Percentiles rank a stretch among this genome's conserved stretches.
Conservation (phyloP, 2,888 invertebrate genomes). For the Acleris literana region DNA sequence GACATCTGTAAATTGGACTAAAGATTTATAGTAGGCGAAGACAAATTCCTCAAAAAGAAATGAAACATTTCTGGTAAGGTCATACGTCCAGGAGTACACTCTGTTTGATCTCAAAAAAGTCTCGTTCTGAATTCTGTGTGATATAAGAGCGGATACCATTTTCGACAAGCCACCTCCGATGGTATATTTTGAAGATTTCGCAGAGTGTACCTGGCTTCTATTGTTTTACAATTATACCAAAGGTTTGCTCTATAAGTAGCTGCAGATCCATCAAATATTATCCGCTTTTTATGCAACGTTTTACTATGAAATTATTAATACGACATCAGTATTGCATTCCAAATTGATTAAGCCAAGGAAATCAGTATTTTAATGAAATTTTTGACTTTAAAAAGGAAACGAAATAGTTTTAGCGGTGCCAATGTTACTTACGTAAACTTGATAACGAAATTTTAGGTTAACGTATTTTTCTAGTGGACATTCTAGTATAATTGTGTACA, state of each 20-base stretch:
- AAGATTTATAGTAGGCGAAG: no score
- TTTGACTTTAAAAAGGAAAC: conserved; percentile 36
- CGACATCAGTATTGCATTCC: conserved; percentile 8
- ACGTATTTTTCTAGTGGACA: conserved; percentile 36
- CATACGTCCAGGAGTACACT: no score
- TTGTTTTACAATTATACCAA: conserved; percentile 7
- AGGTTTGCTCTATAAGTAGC: conserved; percentile 13
- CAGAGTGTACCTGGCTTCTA: no score
- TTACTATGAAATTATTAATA: conserved; percentile 1
- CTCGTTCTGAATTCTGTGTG: no score
- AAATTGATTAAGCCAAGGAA: conserved; percentile 5
- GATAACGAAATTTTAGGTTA: conserved; percentile 9
- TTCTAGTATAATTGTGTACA: conserved; percentile 9
- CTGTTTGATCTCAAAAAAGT: no score
- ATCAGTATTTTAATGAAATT: conserved; percentile 38
- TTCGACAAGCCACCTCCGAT: no score
- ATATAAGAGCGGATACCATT: no score
- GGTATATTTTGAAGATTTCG: no score
- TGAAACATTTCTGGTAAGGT: no score
- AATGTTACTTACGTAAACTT: conserved; percentile 41
- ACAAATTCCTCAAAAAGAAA: no score
- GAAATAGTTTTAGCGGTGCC: conserved; percentile 41
- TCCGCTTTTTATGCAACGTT: conserved; percentile 1
- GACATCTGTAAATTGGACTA: no score
- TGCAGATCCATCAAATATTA: conserved; percentile 8